A percentile compares a stretch with the other conserved stretches of the same genome.
phyloP scores from a whole-genome alignment of 2,113 vertebrate species.

The Lophura nycthemera region DNA sequence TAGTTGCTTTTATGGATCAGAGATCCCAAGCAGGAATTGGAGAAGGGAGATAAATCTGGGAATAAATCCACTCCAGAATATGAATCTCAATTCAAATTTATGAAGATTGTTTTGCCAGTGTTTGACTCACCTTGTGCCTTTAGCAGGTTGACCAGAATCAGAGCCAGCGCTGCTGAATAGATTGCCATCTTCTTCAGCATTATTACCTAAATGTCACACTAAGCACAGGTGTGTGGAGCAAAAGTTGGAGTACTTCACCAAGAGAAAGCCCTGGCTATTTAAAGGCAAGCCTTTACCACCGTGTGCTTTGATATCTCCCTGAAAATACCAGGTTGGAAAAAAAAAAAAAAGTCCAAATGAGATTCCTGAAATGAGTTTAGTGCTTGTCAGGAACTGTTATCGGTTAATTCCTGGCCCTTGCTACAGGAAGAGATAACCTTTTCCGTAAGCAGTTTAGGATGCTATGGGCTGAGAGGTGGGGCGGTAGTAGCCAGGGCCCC shows the following conservation, averaged over 20 bases:
- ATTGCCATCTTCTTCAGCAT: conserved; percentile 13
- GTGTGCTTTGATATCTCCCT: background rate
- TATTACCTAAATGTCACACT: background rate
- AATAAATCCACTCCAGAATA: background rate
- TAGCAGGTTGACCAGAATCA: conserved; percentile 7
- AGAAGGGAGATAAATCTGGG: background rate
- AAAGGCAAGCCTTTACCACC: conserved; percentile 3
- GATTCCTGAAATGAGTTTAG: background rate
- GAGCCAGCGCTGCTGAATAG: background rate
- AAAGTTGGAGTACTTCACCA: background rate
- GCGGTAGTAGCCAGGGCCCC: background rate
- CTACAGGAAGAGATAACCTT: conserved; percentile 49
- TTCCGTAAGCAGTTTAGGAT: background rate
- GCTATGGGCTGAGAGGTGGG: background rate
- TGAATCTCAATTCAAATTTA: background rate
- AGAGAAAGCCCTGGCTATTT: conserved; percentile 36
- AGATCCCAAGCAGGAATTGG: background rate
- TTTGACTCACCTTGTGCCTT: conserved; percentile 31
- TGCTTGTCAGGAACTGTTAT: background rate
- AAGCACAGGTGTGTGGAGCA: background rate
- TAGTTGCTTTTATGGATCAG: background rate
- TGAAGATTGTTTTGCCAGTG: background rate
- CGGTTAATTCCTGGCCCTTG: background rate
- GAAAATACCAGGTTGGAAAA: conserved; percentile 40
- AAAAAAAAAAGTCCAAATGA: background rate